Base-by-base conservation (phyloP, 2,797 vertebrate genomes). In the Pseudochirops corinnae region DNA sequence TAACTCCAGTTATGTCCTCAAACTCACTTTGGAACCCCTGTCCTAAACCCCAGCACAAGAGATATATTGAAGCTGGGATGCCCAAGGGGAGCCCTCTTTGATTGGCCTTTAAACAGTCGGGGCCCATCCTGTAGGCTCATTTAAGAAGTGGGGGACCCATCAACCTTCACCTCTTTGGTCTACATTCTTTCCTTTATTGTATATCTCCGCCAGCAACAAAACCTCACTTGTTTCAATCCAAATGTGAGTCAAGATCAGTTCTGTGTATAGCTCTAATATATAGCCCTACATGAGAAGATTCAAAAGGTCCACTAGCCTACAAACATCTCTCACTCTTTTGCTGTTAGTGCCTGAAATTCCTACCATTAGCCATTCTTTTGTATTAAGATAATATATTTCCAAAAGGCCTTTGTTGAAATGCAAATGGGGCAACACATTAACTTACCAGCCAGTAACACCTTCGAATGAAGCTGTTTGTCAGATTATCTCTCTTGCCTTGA, bases 271-370 rank as follows among this genome's bases (percentile, higher is more conserved):
- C 95, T 92, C 87, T 55, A 60, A 46, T 93, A 93, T 12, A 11
- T 91, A 93, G 52, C 26, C n/a, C 90, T 93, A 93, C 39, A 55
- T 52, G 58, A 93, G 94, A 26, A 56, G 46, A 94, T 95, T 0
- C 24, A 12, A 46, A 91, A 92, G 11, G 93, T 95, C 87, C 95
- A 60, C 33, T 95, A 24, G 28, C 14, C 29, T 94, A 90, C 91
- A 74, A 28, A 0, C 55, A 55, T 56, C 82, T 92, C 11, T 90
- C 28, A 90, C 67, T 55, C 67, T 50, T 62, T 16, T 93, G 5
- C 5, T 74, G 1, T 57, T 26, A 39, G 0, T 94, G 46, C 82
- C 24, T 31, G 7, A 92, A 93, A 93, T 94, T 12, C 87, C 4
- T 14, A 1, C 55, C 90, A 9, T 94, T 94, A 87, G 9, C 52